A percentile compares a stretch with the other conserved stretches of the same genome.
These are phyloP conservation scores for Acipenser transmontanus DNA, from an alignment of 2,797 vertebrate species.

Conservation along the genomic window DNA sequence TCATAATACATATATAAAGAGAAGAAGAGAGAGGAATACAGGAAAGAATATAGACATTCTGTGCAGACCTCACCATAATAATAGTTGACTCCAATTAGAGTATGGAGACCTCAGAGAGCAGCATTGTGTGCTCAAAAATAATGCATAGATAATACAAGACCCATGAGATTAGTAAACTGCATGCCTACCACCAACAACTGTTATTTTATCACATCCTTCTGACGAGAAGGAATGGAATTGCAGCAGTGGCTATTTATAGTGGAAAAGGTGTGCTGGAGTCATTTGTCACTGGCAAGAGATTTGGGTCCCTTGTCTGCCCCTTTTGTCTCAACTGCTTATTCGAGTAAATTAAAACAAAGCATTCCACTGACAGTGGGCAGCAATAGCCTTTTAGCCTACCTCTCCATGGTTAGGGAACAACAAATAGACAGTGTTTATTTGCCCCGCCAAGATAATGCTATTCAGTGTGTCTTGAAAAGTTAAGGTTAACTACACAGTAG, in stretches of 20 bases:
- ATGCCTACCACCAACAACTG: conserved; percentile 21
- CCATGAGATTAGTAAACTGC: conserved; percentile 6
- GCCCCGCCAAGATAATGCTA: conserved; percentile 1
- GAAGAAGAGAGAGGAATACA: no score
- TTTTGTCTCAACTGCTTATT: conserved; percentile 3
- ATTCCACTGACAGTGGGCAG: neutral
- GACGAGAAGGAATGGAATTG: conserved; percentile 23
- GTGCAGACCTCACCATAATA: no score
- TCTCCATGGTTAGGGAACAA: neutral
- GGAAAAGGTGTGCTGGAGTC: conserved; percentile 24
- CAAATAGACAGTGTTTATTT: neutral
- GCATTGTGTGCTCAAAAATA: neutral
- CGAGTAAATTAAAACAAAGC: conserved; percentile 21
- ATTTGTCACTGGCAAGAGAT: conserved; percentile 31
- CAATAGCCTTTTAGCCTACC: neutral
- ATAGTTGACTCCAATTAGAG: no score
- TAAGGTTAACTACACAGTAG: no score
- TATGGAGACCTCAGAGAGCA: no score
- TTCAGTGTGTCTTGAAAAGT: neutral
- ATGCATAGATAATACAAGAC: neutral
- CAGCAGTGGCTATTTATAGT: conserved; percentile 24
- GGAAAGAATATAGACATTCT: no score
- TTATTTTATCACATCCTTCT: conserved; percentile 29
- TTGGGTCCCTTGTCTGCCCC: conserved; percentile 22
- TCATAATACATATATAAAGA: no score